Evolutionary conservation across 1,140 invertebrate species (phyloP), one percentile per base, ranked within the genome.

Genomic region (Myzus persicae): DNA sequence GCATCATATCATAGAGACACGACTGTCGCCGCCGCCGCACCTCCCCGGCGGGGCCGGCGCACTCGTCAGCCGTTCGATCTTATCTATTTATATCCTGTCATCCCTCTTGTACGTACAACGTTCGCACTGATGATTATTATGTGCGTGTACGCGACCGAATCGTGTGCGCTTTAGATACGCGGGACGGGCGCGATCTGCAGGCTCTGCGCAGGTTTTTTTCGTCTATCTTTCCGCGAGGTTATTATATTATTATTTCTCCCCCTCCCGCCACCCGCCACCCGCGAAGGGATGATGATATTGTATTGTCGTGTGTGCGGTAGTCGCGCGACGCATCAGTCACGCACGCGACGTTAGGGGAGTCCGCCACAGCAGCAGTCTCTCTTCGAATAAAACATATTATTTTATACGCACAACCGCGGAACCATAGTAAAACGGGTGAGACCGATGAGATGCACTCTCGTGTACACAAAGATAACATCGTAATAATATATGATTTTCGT

Each of bases 31-130:
- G 59, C 59, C n/a, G 59, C 59, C 14, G 59, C 31, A 76, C 59
- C 59, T 76, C 59, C 59, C 14, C 59, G n/a, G 31, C 82, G 82
- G 38, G 24, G 84, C 42, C 44, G n/a, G n/a, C 31, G 44, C 44
- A 9, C 44, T 20, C 85, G 44, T n/a, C 42, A 88, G 26, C 40
- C 84, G 84, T 46, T 44, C 85, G 85, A 88, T 88, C 44, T 88
- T 88, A 88, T 88, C 85, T 88, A 11, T 18, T 36, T 88, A n/a
- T 88, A 88, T 48, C 85, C 85, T 88, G 85, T 88, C 85, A 88
- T 88, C 85, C 85, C 85, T 46, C 85, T 46, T 88, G 85, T 46
- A 46, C 85, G 44, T n/a, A 46, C 31, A 85, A 38, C 24, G 38
- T 0, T 38, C 24, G 81, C 38, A 11, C 22, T 24, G 82, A 85